phyloP scores from a whole-genome alignment of 2,113 vertebrate genomes.

The Cromileptes altivelis region DNA sequence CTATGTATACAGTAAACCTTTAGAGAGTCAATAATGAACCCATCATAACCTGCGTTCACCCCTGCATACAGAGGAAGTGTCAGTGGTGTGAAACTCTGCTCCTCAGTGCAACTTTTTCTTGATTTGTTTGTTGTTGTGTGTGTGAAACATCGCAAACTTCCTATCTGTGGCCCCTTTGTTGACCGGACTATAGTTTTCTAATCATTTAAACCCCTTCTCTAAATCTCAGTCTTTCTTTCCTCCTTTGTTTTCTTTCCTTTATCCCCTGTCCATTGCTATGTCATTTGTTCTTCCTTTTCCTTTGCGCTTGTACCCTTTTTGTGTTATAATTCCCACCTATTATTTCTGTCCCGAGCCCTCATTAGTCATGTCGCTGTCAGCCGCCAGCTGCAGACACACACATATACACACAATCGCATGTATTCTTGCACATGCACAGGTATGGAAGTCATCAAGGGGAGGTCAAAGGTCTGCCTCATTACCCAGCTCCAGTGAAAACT shows the following conservation, averaged over 20 bases:
- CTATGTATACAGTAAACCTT: neutral
- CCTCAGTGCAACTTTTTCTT: neutral
- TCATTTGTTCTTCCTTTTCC: constrained; percentile 75
- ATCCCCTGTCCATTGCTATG: constrained; percentile 40
- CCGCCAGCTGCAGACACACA: constrained; percentile 91
- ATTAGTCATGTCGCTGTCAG: constrained; percentile 99
- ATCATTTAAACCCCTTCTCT: constrained; percentile 35
- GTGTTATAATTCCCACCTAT: constrained; percentile 89
- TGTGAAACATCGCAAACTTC: constrained; percentile 17
- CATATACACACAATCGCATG: constrained; percentile 89
- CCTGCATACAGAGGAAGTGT: neutral
- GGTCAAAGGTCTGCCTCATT: constrained; percentile 99
- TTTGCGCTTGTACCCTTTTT: constrained; percentile 72
- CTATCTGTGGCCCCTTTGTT: constrained; percentile 1
- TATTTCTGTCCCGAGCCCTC: constrained; percentile 97
- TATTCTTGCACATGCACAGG: constrained; percentile 93
- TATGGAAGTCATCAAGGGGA: constrained; percentile 97
- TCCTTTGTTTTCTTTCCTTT: constrained; percentile 38
- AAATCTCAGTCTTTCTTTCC: constrained; percentile 38
- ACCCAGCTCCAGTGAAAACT: constrained; percentile 98
- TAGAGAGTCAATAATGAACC: neutral
- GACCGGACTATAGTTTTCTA: constrained; percentile 14
- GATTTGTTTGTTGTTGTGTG: neutral
- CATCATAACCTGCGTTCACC: neutral
- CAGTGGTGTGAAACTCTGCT: neutral